phyloP scores from a whole-genome alignment of 2,113 vertebrate genomes.

The Hippocampus comes region DNA sequence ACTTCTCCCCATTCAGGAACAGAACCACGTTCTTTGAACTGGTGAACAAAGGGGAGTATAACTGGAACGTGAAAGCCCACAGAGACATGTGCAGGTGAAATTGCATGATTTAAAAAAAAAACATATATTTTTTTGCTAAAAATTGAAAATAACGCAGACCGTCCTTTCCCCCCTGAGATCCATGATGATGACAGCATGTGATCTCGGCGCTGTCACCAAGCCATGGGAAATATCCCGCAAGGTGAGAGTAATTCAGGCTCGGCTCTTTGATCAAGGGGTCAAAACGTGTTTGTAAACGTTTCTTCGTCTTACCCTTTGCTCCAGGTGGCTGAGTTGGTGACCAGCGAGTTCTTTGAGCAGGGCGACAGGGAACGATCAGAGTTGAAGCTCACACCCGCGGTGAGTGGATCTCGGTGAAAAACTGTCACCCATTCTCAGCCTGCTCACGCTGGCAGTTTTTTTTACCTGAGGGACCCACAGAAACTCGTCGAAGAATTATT shows the following conservation, averaged over 20 bases:
- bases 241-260: conserved; percentile 69
- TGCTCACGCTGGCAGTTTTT: no score
- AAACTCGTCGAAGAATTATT: no score
- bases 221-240: conserved; percentile 99
- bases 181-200: conserved; percentile 99
- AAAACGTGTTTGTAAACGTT: background rate
- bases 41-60: conserved; percentile 89
- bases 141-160: background rate
- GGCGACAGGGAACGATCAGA: conserved; percentile 95
- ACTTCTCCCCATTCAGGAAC: conserved; percentile 74
- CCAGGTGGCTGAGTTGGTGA: conserved; percentile 97
- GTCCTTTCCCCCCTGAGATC: conserved; percentile 75
- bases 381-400: conserved; percentile 95
- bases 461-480: no score
- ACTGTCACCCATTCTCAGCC: no score
- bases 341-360: conserved; percentile 98
- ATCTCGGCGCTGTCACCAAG: conserved; percentile 98
- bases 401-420: conserved; percentile 69
- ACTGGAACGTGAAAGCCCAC: conserved; percentile 90
- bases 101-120: no score
- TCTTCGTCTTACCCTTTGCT: conserved; percentile 17
- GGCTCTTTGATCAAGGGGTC: background rate
- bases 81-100: conserved; percentile 91
- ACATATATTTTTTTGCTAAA: background rate
- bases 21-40: conserved; percentile 94